Conservation (phyloP, 2,888 invertebrate genomes). For the Hypomecis atomaria region DNA sequence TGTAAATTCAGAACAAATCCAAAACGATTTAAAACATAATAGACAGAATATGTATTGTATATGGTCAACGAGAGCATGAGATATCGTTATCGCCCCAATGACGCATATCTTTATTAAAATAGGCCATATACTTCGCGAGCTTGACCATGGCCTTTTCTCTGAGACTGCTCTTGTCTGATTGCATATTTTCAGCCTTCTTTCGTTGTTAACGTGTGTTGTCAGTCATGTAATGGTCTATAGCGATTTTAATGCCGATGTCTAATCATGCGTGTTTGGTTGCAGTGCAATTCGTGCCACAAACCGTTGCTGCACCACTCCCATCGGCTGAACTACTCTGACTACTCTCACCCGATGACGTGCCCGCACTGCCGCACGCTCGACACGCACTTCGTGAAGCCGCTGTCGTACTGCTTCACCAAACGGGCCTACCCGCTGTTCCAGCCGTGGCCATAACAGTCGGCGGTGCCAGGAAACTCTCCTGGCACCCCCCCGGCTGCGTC, state of each 20-base stretch:
- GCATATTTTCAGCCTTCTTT: too few species aligned
- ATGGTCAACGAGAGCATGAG: too few species aligned
- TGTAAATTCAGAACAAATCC: too few species aligned
- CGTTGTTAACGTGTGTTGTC: too few species aligned
- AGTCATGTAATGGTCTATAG: not conserved
- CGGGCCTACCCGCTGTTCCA: constrained; percentile 88
- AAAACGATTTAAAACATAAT: too few species aligned
- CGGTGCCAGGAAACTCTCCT: constrained; percentile 86
- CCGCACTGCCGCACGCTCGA: constrained; percentile 96
- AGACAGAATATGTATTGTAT: too few species aligned
- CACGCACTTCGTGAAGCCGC: constrained; percentile 97
- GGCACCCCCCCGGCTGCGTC: constrained; percentile 73
- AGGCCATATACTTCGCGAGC: too few species aligned
- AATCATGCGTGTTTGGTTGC: constrained; percentile 57
- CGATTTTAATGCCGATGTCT: not conserved
- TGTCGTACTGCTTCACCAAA: constrained; percentile 93
- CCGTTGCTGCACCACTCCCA: constrained; percentile 94
- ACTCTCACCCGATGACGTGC: constrained; percentile 95
- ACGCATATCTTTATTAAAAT: too few species aligned
- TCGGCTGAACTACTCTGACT: constrained; percentile 96
- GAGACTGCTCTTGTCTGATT: too few species aligned
- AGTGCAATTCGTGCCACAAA: constrained; percentile 97
- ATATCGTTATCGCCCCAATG: too few species aligned
- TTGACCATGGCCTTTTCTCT: too few species aligned
- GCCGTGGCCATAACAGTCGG: constrained; percentile 95